A percentile compares a stretch with the other conserved stretches of the same genome.
phyloP scores from a whole-genome alignment of 2,888 invertebrate species.

The Yponomeuta plumbellus region DNA sequence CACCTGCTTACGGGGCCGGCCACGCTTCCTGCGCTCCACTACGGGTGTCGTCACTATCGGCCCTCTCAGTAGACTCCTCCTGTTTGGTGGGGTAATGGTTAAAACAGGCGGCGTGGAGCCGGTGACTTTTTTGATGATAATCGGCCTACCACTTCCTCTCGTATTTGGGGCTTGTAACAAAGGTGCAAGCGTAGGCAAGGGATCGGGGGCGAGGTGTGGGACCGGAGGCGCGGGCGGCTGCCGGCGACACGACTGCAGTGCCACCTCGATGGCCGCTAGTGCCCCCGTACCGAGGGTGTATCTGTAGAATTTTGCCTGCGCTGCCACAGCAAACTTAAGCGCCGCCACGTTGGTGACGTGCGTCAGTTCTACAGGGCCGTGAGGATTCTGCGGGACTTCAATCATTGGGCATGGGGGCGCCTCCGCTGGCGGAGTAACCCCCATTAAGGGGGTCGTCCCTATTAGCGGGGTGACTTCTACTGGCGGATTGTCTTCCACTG shows the following conservation, averaged over 20 bases:
- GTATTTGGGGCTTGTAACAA: neutral
- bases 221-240: neutral
- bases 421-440: neutral
- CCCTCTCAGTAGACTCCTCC: neutral
- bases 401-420: neutral
- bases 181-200: neutral
- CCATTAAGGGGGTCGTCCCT: neutral
- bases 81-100: neutral
- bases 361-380: constrained; percentile 24
- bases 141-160: neutral
- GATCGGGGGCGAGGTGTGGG: neutral
- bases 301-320: neutral
- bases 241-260: neutral
- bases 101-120: neutral
- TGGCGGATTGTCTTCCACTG: constrained; percentile 14
- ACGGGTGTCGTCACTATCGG: too few species aligned
- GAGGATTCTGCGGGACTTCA: constrained; percentile 34
- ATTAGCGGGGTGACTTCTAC: constrained; percentile 1
- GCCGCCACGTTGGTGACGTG: neutral
- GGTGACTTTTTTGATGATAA: neutral
- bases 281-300: neutral
- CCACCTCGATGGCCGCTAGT: neutral
- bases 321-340: neutral
- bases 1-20: constrained; percentile 13
- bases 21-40: constrained; percentile 2